Evolutionary conservation across 2,113 vertebrate species (phyloP).

Genomic region (Circaetus gallicus): DNA sequence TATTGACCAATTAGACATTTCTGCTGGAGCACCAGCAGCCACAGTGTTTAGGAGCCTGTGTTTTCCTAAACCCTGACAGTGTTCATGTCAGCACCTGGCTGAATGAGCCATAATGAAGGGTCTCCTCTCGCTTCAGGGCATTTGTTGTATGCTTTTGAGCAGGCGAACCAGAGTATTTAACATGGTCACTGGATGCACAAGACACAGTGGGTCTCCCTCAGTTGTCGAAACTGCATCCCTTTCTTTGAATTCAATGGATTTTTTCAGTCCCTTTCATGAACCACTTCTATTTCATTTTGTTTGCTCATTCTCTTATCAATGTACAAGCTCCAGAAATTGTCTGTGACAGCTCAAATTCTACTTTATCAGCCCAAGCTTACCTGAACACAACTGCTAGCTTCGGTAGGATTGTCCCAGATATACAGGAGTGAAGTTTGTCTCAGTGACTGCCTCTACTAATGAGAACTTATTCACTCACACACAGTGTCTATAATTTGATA

Average conservation of each 20-base stretch:
- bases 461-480: neutral
- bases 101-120: neutral
- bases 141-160: neutral
- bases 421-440: neutral
- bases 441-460: neutral
- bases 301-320: neutral
- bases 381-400: neutral
- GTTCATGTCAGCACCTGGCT: neutral
- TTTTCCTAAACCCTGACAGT: neutral
- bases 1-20: neutral
- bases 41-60: neutral
- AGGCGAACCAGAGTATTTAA: neutral
- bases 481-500: neutral
- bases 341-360: neutral
- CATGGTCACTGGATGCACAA: neutral
- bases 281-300: neutral
- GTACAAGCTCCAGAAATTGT: neutral
- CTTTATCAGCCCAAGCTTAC: constrained; percentile 9
- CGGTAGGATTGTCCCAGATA: neutral
- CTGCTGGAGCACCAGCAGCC: neutral
- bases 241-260: neutral
- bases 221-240: neutral
- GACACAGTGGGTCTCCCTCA: neutral
- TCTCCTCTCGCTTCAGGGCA: neutral
- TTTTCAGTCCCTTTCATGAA: neutral